These are phyloP conservation scores for Sesamia nonagrioides DNA, from an alignment of 1,140 invertebrate species.

Conservation along the genomic window DNA sequence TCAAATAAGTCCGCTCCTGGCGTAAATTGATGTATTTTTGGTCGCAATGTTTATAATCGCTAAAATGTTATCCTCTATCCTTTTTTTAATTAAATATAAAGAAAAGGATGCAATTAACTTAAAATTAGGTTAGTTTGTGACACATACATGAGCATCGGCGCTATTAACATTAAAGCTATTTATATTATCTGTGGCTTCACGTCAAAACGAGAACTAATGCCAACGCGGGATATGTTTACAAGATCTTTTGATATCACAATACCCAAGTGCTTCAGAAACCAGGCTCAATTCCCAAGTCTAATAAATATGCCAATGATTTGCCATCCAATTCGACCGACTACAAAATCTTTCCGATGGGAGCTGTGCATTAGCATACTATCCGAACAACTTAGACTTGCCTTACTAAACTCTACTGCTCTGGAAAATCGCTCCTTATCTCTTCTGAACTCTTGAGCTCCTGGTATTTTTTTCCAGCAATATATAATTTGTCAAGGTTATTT, in stretches of 20 bases:
- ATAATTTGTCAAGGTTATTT: constrained; percentile 55
- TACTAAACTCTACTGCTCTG: constrained; percentile 13
- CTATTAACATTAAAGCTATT: too few relatives aligned
- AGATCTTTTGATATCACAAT: constrained; percentile 54
- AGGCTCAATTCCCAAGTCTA: constrained; percentile 68
- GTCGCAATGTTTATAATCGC: too few relatives aligned
- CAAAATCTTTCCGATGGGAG: constrained; percentile 78
- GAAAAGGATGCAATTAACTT: too few relatives aligned
- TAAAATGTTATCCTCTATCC: too few relatives aligned
- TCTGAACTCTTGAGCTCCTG: constrained; percentile 32
- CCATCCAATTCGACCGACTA: constrained; percentile 75
- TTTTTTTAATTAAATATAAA: too few relatives aligned
- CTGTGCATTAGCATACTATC: constrained; percentile 72
- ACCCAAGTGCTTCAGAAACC: constrained; percentile 50
- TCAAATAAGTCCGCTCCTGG: too few relatives aligned
- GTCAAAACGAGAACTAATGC: neutral
- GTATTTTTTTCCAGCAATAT: neutral
- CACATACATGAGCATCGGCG: too few relatives aligned
- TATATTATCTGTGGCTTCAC: neutral
- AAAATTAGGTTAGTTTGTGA: too few relatives aligned
- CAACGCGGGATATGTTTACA: constrained; percentile 58
- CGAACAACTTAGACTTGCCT: constrained; percentile 48
- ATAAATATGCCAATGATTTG: constrained; percentile 82
- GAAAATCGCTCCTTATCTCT: constrained; percentile 54
- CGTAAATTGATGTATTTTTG: too few relatives aligned